These are phyloP conservation scores for Alectura lathami DNA, from an alignment of 2,113 vertebrate genomes.

Conservation along the genomic window DNA sequence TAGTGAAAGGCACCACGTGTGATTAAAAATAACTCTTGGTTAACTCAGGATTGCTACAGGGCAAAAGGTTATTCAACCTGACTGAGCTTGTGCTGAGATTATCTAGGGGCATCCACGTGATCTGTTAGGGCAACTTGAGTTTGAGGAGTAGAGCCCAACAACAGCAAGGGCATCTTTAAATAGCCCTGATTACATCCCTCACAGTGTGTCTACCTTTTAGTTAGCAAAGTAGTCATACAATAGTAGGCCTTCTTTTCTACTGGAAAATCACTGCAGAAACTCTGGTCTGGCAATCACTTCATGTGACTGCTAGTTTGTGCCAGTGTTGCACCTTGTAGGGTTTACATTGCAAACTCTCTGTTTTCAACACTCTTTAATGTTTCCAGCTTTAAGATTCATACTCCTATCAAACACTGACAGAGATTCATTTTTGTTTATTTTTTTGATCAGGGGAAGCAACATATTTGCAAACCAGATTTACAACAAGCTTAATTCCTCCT, in stretches of 20 bases:
- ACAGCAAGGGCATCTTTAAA: neutral
- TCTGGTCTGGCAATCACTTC: neutral
- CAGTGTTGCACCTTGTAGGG: neutral
- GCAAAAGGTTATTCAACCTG: constrained; percentile 32
- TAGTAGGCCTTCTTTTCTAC: neutral
- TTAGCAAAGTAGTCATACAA: neutral
- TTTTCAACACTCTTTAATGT: neutral
- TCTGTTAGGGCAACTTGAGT: neutral
- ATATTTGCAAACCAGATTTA: neutral
- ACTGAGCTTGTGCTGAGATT: neutral
- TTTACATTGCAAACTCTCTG: neutral
- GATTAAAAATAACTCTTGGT: constrained; percentile 26
- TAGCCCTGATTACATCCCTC: neutral
- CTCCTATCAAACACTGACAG: neutral
- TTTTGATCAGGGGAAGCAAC: neutral
- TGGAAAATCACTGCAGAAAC: neutral
- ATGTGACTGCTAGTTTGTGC: neutral
- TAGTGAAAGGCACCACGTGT: neutral
- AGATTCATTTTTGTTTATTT: neutral
- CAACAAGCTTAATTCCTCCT: neutral
- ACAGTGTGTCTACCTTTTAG: neutral
- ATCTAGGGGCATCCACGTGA: neutral
- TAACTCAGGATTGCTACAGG: neutral
- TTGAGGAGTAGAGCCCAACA: neutral
- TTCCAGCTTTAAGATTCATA: neutral